Evolutionary conservation across 1,140 invertebrate genomes (phyloP).

Genomic region (Nephila pilipes): DNA sequence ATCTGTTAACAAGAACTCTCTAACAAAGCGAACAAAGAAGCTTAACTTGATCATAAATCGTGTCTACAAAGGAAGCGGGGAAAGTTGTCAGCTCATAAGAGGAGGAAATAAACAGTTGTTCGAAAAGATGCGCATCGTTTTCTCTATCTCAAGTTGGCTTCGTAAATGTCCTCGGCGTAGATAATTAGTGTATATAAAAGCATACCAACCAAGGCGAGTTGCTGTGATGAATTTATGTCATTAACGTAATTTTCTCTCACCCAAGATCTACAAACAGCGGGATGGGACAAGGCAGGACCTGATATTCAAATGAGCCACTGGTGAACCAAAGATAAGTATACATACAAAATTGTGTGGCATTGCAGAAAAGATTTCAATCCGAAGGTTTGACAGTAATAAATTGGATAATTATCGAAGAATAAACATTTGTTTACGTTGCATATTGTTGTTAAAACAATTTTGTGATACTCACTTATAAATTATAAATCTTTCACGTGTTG

Average conservation of each 20-base stretch:
- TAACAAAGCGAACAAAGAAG: constrained; percentile 56
- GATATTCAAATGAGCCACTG: background rate
- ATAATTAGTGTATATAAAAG: constrained; percentile 49
- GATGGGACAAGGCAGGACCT: background rate
- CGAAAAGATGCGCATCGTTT: background rate
- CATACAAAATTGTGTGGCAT: too few species aligned
- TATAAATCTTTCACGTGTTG: too few species aligned
- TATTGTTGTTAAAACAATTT: too few species aligned
- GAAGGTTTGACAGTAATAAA: too few species aligned
- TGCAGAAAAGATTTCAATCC: too few species aligned
- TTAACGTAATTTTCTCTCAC: constrained; percentile 40
- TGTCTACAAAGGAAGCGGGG: constrained; percentile 27
- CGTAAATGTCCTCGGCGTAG: constrained; percentile 30
- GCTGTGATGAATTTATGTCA: constrained; percentile 48
- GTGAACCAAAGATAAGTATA: too few species aligned
- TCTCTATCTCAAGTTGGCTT: constrained; percentile 10
- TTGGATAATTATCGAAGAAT: too few species aligned
- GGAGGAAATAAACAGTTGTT: constrained; percentile 9
- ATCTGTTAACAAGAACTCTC: constrained; percentile 53
- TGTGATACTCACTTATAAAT: too few species aligned
- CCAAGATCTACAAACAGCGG: constrained; percentile 2
- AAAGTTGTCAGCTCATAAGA: constrained; percentile 17
- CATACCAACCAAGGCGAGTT: background rate
- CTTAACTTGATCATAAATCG: constrained; percentile 60
- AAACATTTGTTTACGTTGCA: too few species aligned